Evolutionary conservation across 2,888 invertebrate species (phyloP).

Genomic region (Octodonta nipae): DNA sequence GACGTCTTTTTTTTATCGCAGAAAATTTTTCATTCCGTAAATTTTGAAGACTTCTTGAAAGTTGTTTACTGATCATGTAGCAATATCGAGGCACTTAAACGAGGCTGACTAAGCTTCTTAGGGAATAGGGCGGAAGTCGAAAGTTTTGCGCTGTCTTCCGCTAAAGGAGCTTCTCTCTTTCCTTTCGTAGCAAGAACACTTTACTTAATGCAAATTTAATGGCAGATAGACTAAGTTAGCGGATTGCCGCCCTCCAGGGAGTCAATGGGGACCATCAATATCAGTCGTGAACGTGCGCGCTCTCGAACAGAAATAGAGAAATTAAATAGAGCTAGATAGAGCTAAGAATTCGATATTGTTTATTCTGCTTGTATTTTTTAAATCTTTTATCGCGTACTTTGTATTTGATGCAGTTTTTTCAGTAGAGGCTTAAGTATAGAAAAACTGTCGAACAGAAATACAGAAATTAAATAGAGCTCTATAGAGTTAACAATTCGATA

Average conservation of each 20-base stretch:
- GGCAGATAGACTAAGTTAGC: constrained; percentile 28
- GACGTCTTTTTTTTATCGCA: constrained; percentile 6
- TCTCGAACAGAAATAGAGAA: not conserved
- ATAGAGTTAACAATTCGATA: too few relatives aligned
- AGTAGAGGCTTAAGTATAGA: too few relatives aligned
- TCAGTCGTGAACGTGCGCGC: not conserved
- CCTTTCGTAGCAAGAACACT: constrained; percentile 27
- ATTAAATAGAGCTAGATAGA: too few relatives aligned
- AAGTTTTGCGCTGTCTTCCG: constrained; percentile 15
- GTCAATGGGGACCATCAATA: constrained; percentile 1
- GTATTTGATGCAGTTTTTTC: too few relatives aligned
- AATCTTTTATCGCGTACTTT: too few relatives aligned
- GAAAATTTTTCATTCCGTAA: constrained; percentile 9
- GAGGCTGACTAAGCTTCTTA: constrained; percentile 34
- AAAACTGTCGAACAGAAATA: too few relatives aligned
- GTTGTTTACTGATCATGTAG: constrained; percentile 34
- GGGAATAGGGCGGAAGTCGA: constrained; percentile 29
- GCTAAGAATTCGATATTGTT: too few relatives aligned
- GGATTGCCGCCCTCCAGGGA: constrained; percentile 23
- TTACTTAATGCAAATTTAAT: constrained; percentile 40
- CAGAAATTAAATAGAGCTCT: too few relatives aligned
- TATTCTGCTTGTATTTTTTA: too few relatives aligned
- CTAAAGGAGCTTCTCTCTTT: constrained; percentile 25
- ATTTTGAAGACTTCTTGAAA: too few relatives aligned
- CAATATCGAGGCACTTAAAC: constrained; percentile 36